Percentiles rank a stretch among this genome's conserved stretches.
These are phyloP conservation scores for Hymenochirus boettgeri DNA, from an alignment of 2,113 vertebrate genomes.

Conservation along the genomic window DNA sequence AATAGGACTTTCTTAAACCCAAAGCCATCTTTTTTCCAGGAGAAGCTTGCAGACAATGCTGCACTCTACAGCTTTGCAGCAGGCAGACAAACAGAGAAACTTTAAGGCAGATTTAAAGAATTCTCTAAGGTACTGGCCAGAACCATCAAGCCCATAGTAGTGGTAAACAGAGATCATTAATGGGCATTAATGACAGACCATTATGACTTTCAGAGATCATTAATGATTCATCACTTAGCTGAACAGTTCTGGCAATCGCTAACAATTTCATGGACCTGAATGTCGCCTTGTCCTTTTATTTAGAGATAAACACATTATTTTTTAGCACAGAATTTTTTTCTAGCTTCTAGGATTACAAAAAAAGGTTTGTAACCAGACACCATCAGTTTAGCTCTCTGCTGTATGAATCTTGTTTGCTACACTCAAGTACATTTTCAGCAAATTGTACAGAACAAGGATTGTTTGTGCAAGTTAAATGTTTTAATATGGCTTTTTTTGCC, in stretches of 20 bases:
- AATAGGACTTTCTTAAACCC: constrained; percentile 85
- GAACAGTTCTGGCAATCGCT: constrained; percentile 77
- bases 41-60: constrained; percentile 59
- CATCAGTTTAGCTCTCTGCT: constrained; percentile 56
- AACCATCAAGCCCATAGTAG: constrained; percentile 84
- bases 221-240: constrained; percentile 93
- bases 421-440: constrained; percentile 50
- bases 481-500: constrained; percentile 47
- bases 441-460: constrained; percentile 49
- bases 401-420: constrained; percentile 46
- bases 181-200: constrained; percentile 96
- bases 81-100: constrained; percentile 73
- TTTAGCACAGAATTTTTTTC: constrained; percentile 66
- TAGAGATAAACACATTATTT: constrained; percentile 76
- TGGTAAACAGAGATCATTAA: constrained; percentile 92
- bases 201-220: constrained; percentile 95
- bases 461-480: constrained; percentile 44
- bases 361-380: constrained; percentile 83
- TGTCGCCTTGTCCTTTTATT: constrained; percentile 55
- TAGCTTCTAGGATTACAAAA: constrained; percentile 82
- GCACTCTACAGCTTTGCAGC: constrained; percentile 68
- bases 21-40: constrained; percentile 81
- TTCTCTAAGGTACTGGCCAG: constrained; percentile 80
- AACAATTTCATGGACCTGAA: constrained; percentile 63
- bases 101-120: constrained; percentile 88